phyloP scores from a whole-genome alignment of 2,113 vertebrate species.

The Cinclus mexicanus region DNA sequence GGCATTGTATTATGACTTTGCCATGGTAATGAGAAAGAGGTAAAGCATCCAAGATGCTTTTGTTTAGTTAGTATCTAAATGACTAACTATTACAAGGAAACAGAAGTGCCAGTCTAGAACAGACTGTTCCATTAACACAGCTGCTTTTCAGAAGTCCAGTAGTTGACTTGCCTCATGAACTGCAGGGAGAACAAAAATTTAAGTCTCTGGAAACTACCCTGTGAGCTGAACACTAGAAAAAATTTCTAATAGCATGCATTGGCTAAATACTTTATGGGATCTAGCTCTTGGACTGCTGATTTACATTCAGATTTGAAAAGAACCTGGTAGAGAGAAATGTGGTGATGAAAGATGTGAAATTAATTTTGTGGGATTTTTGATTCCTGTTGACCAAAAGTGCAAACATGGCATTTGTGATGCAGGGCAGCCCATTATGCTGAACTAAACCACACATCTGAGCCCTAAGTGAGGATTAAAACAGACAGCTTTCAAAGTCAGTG shows the following conservation, averaged over 20 bases:
- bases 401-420: fast-evolving
- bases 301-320: not conserved
- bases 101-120: not conserved
- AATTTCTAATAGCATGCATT: not conserved
- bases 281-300: not conserved
- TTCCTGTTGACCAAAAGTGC: not conserved
- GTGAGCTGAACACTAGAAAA: not conserved
- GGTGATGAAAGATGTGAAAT: not conserved
- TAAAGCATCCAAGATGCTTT: not conserved
- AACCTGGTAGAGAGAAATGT: not conserved
- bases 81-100: not conserved
- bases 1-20: not conserved
- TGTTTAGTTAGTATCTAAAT: not conserved
- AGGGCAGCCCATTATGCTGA: not conserved
- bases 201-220: not conserved
- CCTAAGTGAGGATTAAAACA: not conserved
- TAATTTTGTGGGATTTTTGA: not conserved
- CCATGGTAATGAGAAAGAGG: not conserved
- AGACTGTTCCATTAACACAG: not conserved
- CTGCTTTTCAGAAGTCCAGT: not conserved
- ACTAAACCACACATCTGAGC: not conserved
- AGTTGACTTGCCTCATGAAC: not conserved
- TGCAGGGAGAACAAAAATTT: not conserved
- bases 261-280: not conserved
- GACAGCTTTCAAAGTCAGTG: not conserved